Base-by-base conservation (phyloP, 2,888 invertebrate genomes). In the Plebejus melissa region DNA sequence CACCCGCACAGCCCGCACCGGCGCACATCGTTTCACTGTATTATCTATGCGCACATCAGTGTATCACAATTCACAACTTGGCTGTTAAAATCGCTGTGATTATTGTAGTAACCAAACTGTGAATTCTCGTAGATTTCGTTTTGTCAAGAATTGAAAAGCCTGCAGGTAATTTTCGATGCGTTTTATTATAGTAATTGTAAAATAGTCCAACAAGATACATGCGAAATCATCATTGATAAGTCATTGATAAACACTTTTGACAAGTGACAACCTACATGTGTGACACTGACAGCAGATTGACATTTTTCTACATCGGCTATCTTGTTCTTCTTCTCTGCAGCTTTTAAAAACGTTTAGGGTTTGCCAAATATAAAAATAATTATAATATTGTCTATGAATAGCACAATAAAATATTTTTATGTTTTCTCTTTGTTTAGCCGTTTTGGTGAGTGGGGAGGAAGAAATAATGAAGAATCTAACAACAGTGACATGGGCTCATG, bases 401-500 rank as follows among this genome's bases (percentile, higher is more conserved):
- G 36, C 36, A 69, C 46, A 11, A 28, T 28, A 11, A 65, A 54
- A 11, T 28, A 60, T 9, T 28, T 28, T 46, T 13, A 9, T 13
- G 69, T 28, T 22, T 72, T 76, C 69, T 76, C 76, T 78, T 80
- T 81, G 69, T 88, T 86, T 84, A 92, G 92, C 87, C 79, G 82
- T 86, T 57, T 80, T 82, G 74, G 88, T 86, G 75, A 84, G 81
- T 70, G 87, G 88, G 76, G 87, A 91, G 69, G 91, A 91, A 81
- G 91, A 90, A 82, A 81, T 83, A 70, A 93, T 92, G 91, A 90
- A 91, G 75, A 97, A 98, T 85, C 89, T 97, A 75, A 96, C 96
- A 0, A 94, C 94, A 77, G 93, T 98, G 41, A 95, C 95, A 32
- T 98, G 98, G 98, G 96, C 96, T 0, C 98, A 98, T 88, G 97